These are phyloP conservation scores for Pycnonotus jocosus DNA, from an alignment of 2,113 vertebrate genomes.

Conservation along the genomic window DNA sequence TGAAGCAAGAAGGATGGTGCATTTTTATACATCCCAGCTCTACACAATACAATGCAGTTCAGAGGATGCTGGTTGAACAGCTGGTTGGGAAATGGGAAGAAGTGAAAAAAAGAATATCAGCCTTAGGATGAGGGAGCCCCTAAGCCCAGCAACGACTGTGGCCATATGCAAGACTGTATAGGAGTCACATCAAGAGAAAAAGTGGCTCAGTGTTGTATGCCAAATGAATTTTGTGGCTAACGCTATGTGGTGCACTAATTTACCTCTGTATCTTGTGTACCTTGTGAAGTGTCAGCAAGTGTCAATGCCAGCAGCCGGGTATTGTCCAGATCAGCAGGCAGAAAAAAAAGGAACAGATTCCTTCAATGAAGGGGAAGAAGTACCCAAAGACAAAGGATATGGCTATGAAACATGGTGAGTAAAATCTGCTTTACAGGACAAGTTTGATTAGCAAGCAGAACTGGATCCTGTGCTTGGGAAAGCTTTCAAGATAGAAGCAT, in stretches of 20 bases:
- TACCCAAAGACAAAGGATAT: background rate
- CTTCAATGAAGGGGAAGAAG: background rate
- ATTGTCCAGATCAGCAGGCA: background rate
- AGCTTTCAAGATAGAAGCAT: background rate
- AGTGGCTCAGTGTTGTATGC: background rate
- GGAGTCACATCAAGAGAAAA: background rate
- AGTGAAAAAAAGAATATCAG: background rate
- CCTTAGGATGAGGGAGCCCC: background rate
- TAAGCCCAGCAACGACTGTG: background rate
- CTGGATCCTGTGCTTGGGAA: background rate
- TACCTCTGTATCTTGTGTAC: background rate
- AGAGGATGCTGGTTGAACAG: background rate
- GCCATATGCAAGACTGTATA: background rate
- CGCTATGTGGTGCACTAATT: background rate
- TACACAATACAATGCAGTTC: background rate
- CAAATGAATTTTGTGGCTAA: background rate
- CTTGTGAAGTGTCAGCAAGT: background rate
- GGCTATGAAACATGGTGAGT: background rate
- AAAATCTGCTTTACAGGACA: background rate
- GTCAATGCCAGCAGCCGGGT: background rate
- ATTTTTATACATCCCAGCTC: background rate
- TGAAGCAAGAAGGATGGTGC: background rate
- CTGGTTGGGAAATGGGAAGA: background rate
- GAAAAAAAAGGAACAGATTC: background rate
- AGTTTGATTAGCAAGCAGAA: background rate